These are phyloP conservation scores for Xenopus borealis DNA, from an alignment of 2,113 vertebrate genomes.

Conservation along the genomic window DNA sequence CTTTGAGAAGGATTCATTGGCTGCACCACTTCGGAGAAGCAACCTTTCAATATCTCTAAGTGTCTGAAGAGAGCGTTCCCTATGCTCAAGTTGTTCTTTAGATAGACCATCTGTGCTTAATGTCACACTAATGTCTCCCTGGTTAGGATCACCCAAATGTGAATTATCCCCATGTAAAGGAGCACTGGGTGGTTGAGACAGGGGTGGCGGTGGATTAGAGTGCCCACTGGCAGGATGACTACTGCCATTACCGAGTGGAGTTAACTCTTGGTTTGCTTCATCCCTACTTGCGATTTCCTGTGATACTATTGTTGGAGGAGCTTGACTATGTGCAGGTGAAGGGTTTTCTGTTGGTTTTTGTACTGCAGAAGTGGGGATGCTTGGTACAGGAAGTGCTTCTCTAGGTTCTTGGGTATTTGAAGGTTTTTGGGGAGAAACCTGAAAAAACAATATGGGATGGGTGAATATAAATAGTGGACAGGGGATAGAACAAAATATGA, in stretches of 20 bases:
- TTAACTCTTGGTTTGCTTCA: constrained; percentile 65
- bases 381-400: constrained; percentile 50
- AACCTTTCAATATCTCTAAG: constrained; percentile 91
- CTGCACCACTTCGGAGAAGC: constrained; percentile 76
- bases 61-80: constrained; percentile 92
- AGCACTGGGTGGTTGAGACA: constrained; percentile 53
- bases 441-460: neutral
- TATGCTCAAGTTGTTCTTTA: constrained; percentile 93
- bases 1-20: constrained; percentile 64
- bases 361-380: constrained; percentile 49
- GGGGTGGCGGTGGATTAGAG: constrained; percentile 61
- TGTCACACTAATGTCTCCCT: constrained; percentile 55
- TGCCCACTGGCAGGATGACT: constrained; percentile 60
- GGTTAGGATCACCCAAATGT: constrained; percentile 41
- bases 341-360: constrained; percentile 57
- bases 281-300: constrained; percentile 60
- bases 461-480: too few relatives aligned
- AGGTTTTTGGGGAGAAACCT: constrained; percentile 65
- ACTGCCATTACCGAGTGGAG: constrained; percentile 66
- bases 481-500: too few relatives aligned
- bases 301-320: constrained; percentile 48
- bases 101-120: constrained; percentile 78
- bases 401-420: constrained; percentile 16
- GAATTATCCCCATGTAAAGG: constrained; percentile 57
- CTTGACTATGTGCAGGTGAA: constrained; percentile 54